Evolutionary conservation across 2,888 invertebrate species (phyloP).

Genomic region (Zygaena filipendulae): DNA sequence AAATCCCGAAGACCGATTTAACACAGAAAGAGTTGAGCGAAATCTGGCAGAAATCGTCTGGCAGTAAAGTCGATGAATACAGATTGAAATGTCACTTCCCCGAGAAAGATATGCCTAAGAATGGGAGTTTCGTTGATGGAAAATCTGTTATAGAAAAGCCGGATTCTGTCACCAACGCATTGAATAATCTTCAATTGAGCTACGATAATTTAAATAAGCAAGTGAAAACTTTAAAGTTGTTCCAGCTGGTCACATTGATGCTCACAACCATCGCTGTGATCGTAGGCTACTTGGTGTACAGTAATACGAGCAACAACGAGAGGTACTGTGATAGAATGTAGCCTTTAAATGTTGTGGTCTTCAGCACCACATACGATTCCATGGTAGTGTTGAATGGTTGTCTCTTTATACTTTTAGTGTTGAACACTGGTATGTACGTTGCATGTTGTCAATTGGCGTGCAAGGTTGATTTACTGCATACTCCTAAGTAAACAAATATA

Average conservation of each 20-base stretch:
- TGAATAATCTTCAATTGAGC: conserved; percentile 41
- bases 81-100: conserved; percentile 76
- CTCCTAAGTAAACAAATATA: conserved; percentile 8
- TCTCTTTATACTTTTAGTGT: conserved; percentile 21
- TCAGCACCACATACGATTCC: conserved; percentile 31
- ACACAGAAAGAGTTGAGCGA: conserved; percentile 73
- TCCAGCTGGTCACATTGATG: conserved; percentile 38
- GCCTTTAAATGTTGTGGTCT: conserved; percentile 40
- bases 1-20: conserved; percentile 68
- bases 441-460: conserved; percentile 26
- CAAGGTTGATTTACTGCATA: conserved; percentile 24
- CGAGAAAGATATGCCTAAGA: conserved; percentile 41
- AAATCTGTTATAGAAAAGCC: conserved; percentile 72
- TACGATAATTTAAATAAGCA: conserved; percentile 37
- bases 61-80: conserved; percentile 75
- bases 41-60: conserved; percentile 76
- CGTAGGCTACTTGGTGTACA: conserved; percentile 39
- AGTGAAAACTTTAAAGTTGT: conserved; percentile 35
- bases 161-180: conserved; percentile 80
- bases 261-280: conserved; percentile 35
- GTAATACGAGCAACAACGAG: conserved; percentile 28
- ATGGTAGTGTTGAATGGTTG: conserved; percentile 21
- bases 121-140: conserved; percentile 31
- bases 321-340: conserved; percentile 48
- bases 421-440: conserved; percentile 29